These are phyloP conservation scores for Ictalurus punctatus DNA, from an alignment of 2,113 vertebrate genomes.

Conservation along the genomic window DNA sequence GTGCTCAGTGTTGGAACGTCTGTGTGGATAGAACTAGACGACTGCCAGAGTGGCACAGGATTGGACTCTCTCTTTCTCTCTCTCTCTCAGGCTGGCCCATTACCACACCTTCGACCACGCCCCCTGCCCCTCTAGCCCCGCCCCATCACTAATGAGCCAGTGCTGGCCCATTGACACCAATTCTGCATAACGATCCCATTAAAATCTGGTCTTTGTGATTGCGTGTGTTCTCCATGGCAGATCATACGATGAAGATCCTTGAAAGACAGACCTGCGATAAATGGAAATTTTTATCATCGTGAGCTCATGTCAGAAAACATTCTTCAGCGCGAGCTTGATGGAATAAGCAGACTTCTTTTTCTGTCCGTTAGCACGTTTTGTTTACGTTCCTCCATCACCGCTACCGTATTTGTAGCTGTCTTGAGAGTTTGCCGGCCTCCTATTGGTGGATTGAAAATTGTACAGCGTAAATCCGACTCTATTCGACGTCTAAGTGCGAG, in stretches of 20 bases:
- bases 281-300: background rate
- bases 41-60: background rate
- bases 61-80: too few relatives aligned
- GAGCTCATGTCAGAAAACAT: background rate
- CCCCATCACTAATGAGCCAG: background rate
- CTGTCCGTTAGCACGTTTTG: background rate
- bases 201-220: background rate
- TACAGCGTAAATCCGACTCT: background rate
- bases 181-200: background rate
- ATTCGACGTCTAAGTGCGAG: background rate
- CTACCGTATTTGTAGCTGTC: background rate
- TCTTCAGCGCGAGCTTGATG: background rate
- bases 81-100: background rate
- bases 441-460: background rate
- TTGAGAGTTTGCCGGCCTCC: background rate
- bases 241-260: background rate
- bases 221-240: background rate
- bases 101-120: background rate
- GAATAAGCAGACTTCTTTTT: background rate
- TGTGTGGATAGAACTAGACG: background rate
- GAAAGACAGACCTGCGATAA: background rate
- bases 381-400: background rate
- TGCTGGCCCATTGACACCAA: background rate
- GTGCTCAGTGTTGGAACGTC: background rate
- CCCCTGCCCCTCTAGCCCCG: background rate